These are phyloP conservation scores for Alsophila aescularia DNA, from an alignment of 2,888 invertebrate genomes.

Conservation along the genomic window DNA sequence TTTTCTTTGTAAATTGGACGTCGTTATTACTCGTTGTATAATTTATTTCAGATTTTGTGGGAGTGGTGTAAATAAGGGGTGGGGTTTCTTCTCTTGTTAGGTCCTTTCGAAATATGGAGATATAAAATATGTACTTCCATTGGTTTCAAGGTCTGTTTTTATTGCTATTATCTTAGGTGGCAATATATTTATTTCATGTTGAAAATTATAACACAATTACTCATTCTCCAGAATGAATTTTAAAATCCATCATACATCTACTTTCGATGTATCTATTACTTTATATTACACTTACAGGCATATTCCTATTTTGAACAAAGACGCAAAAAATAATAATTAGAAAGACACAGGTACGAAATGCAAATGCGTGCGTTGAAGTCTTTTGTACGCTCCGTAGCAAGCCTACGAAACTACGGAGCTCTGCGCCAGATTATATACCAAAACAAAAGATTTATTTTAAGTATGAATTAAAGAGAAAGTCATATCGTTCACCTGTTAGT, in stretches of 20 bases:
- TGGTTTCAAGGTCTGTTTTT: not conserved
- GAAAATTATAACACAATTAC: no score
- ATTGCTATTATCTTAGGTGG: not conserved
- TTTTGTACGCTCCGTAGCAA: slow-evolving; percentile 48
- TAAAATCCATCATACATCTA: no score
- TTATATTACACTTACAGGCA: no score
- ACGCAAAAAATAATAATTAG: not conserved
- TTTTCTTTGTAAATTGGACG: slow-evolving; percentile 69
- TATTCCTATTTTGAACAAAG: no score
- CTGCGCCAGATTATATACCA: not conserved
- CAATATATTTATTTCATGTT: not conserved
- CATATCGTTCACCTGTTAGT: not conserved
- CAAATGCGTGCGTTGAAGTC: slow-evolving; percentile 59
- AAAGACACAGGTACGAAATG: slow-evolving; percentile 20
- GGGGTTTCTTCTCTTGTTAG: slow-evolving; percentile 1
- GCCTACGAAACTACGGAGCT: slow-evolving; percentile 17
- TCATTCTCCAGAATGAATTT: no score
- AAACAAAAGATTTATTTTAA: not conserved
- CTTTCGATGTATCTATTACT: no score
- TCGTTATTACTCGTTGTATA: slow-evolving; percentile 65
- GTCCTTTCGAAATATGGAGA: slow-evolving; percentile 18
- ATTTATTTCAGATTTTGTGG: slow-evolving; percentile 52
- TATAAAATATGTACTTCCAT: slow-evolving; percentile 8
- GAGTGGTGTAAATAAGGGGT: slow-evolving; percentile 35
- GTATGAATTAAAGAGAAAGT: not conserved